phyloP scores from a whole-genome alignment of 30 jellyfish, hydroid and myxozoan genomes.

The Mastigias papua region DNA sequence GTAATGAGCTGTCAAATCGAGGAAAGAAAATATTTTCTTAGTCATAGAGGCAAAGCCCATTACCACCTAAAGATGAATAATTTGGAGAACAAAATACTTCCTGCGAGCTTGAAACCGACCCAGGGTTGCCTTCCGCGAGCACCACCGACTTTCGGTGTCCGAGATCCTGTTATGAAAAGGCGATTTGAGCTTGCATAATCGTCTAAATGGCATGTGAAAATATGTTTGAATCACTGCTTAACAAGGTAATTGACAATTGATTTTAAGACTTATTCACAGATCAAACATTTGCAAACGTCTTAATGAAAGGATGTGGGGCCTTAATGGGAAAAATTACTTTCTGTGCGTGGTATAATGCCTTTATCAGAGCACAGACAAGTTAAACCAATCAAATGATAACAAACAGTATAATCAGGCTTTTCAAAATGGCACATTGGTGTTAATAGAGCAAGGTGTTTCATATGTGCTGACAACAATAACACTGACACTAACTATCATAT shows the following conservation, averaged over 20 bases:
- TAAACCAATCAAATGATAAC: conserved; percentile 3
- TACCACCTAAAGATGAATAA: conserved; percentile 74
- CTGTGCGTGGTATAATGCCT: conserved; percentile 24
- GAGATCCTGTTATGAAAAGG: conserved; percentile 79
- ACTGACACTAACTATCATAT: no score
- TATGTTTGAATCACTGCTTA: conserved; percentile 47
- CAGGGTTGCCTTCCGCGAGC: conserved; percentile 84
- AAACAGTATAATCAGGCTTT: not conserved
- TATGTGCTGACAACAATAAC: no score
- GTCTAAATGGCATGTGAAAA: conserved; percentile 51
- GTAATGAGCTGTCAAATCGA: conserved; percentile 75
- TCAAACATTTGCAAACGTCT: conserved; percentile 27
- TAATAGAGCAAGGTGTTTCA: not conserved
- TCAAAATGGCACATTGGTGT: not conserved
- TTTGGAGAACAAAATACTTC: conserved; percentile 75
- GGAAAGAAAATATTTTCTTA: conserved; percentile 78
- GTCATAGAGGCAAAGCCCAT: conserved; percentile 76
- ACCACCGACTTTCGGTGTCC: conserved; percentile 58
- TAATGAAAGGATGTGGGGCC: conserved; percentile 36
- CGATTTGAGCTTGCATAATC: conserved; percentile 63
- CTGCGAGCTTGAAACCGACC: conserved; percentile 74
- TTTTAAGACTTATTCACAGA: conserved; percentile 40
- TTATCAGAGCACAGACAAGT: conserved; percentile 11
- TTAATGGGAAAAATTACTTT: conserved; percentile 13
- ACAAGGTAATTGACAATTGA: conserved; percentile 59